phyloP scores from a whole-genome alignment of 2,113 vertebrate genomes.

The Pteropus alecto region DNA sequence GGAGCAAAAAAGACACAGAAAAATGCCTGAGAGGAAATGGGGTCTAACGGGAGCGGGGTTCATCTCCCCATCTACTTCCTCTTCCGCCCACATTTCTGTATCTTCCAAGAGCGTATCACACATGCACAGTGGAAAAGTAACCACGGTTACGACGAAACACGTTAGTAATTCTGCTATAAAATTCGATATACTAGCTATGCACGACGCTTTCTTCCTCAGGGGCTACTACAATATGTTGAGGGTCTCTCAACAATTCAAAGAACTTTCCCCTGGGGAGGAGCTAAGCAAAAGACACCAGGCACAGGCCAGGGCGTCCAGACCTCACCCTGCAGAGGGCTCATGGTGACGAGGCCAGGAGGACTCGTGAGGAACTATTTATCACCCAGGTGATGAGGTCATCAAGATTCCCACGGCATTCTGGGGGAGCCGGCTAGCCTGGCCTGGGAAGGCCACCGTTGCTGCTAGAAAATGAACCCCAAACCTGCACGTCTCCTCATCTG shows the following conservation, averaged over 20 bases:
- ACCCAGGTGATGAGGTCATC: neutral
- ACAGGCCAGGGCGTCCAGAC: neutral
- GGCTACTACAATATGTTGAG: too few species aligned
- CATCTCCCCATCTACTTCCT: neutral
- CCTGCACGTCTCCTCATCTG: neutral
- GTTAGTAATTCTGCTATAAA: neutral
- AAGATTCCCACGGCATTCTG: fast-evolving
- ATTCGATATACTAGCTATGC: fast-evolving
- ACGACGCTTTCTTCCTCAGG: neutral
- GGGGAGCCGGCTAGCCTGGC: neutral
- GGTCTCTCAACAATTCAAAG: neutral
- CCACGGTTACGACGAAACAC: neutral
- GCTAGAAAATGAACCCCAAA: neutral
- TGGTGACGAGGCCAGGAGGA: neutral
- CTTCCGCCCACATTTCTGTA: neutral
- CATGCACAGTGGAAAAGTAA: neutral
- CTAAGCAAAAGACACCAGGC: neutral
- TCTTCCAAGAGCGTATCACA: neutral
- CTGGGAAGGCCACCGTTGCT: neutral
- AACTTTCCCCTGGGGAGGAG: too few species aligned
- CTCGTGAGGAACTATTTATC: neutral
- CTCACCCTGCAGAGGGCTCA: neutral
- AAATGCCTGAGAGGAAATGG: fast-evolving
- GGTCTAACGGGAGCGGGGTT: fast-evolving
- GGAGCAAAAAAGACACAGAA: neutral